Conservation (phyloP, 2,113 vertebrate genomes). For the Podarcis raffonei region DNA sequence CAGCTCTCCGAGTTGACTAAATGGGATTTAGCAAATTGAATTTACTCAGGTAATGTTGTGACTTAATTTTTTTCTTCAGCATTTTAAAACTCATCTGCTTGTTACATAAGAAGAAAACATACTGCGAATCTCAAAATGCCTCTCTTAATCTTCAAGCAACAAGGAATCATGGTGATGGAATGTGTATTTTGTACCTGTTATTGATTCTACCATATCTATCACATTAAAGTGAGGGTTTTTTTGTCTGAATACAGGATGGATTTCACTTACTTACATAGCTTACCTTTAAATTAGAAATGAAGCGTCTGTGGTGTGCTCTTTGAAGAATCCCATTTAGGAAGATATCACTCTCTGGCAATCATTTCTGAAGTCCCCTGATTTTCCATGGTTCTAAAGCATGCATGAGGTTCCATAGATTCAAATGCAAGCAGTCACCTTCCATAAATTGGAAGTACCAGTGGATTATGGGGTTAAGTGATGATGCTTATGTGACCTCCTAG, state of each 20-base stretch:
- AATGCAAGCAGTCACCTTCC: too few relatives aligned
- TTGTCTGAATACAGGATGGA: background rate
- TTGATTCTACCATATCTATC: conserved; percentile 29
- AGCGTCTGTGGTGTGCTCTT: background rate
- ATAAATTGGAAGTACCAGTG: too few relatives aligned
- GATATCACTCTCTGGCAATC: background rate
- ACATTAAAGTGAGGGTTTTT: background rate
- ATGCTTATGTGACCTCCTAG: too few relatives aligned
- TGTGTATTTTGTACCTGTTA: conserved; percentile 19
- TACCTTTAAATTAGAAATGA: conserved; percentile 19
- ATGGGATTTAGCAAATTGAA: conserved; percentile 64
- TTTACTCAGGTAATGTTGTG: conserved; percentile 39
- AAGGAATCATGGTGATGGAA: conserved; percentile 36
- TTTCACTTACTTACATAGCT: conserved; percentile 33
- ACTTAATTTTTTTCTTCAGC: conserved; percentile 57
- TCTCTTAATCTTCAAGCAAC: conserved; percentile 55
- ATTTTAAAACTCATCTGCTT: conserved; percentile 47
- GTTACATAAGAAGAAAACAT: conserved; percentile 42
- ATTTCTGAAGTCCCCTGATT: background rate
- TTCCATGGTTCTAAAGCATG: too few relatives aligned
- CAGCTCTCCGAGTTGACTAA: conserved; percentile 47
- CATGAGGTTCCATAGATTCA: too few relatives aligned
- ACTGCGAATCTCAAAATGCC: conserved; percentile 31
- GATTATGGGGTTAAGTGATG: too few relatives aligned
- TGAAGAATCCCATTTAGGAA: background rate